phyloP scores from a whole-genome alignment of 2,888 invertebrate species.

The Drosophila algonquin region DNA sequence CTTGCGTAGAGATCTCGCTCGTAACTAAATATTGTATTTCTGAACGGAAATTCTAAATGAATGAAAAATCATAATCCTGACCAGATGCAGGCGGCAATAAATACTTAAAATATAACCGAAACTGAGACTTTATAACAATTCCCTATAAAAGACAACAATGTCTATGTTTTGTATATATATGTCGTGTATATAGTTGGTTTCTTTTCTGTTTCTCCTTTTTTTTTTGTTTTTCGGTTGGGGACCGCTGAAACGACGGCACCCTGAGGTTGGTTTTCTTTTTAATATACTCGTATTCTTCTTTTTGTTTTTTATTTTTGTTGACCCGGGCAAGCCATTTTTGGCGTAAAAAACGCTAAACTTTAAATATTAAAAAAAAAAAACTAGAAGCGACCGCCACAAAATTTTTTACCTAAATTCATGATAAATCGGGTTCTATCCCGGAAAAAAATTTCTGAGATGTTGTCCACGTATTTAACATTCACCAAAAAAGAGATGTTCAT shows the following conservation, averaged over 20 bases:
- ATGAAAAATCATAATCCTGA: constrained; percentile 48
- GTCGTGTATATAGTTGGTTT: constrained; percentile 42
- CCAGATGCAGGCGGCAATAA: constrained; percentile 53
- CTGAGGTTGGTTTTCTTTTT: constrained; percentile 62
- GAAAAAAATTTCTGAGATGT: too few relatives aligned
- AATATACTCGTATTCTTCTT: constrained; percentile 24
- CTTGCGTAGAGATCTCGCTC: constrained; percentile 69
- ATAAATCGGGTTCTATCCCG: too few relatives aligned
- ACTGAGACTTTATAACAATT: constrained; percentile 64
- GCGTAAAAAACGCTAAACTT: too few relatives aligned
- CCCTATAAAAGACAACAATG: constrained; percentile 79
- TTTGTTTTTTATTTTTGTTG: constrained; percentile 37
- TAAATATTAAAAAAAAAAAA: too few relatives aligned
- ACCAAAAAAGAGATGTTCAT: too few relatives aligned
- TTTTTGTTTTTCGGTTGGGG: constrained; percentile 46
- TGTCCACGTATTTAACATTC: too few relatives aligned
- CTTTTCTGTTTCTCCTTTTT: constrained; percentile 37
- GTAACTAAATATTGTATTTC: constrained; percentile 63
- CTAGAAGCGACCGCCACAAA: too few relatives aligned
- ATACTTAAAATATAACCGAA: constrained; percentile 63
- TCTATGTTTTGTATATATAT: constrained; percentile 64
- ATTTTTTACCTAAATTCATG: too few relatives aligned
- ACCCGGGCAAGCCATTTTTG: too few relatives aligned
- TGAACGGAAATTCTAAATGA: constrained; percentile 49
- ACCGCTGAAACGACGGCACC: constrained; percentile 71